Base-by-base conservation (phyloP, 2,797 vertebrate species). In the Mus spretus region DNA sequence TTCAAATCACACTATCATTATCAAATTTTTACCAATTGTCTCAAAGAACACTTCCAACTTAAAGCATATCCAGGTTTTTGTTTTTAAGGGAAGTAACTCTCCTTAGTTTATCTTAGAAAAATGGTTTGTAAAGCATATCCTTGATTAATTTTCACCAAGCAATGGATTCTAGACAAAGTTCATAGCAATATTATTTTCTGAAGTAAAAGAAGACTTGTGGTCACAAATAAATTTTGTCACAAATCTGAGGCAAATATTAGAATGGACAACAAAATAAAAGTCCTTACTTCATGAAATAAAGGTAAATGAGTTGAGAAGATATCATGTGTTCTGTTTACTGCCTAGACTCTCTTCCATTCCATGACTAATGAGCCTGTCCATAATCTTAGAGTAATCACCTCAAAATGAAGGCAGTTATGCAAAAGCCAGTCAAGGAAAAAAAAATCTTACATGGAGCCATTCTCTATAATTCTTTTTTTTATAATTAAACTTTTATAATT, bases 11-110 rank as follows among this genome's bases (percentile, higher is more conserved):
- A 67, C 7, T 10, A 24, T 88, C 55, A 19, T 81, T 59, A 84
- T 37, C 28, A 67, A 78, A 53, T 12, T 65, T 11, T 65, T 65
- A 4, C 3, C 61, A 65, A 31, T 65, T 84, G 50, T 72, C n/a
- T 74, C 78, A 95, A 84, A 67, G 61, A 72, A 88, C 9, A 95
- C 31, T 65, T 85, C 4, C 2, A 88, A 93, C 47, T n/a, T 74
- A 63, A 93, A 3, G 55, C n/a, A 61, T 37, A 40, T 24, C 19
- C 31, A 55, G 24, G 17, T 79, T 31, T 53, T n/a, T 20, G 20
- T 14, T 67, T 91, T 84, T 81, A 31, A 79, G 67, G 28, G 61
- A 83, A 79, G 92, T 26, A 86, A n/a, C 72, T 80, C 7, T 40
- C 40, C 10, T 50, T 17, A 82, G 24, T 50, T 70, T 28, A 75